A percentile compares a stretch with the other conserved stretches of the same genome.
Conservation (phyloP, 2,888 invertebrate species). For the Ferdinandea cuprea region DNA sequence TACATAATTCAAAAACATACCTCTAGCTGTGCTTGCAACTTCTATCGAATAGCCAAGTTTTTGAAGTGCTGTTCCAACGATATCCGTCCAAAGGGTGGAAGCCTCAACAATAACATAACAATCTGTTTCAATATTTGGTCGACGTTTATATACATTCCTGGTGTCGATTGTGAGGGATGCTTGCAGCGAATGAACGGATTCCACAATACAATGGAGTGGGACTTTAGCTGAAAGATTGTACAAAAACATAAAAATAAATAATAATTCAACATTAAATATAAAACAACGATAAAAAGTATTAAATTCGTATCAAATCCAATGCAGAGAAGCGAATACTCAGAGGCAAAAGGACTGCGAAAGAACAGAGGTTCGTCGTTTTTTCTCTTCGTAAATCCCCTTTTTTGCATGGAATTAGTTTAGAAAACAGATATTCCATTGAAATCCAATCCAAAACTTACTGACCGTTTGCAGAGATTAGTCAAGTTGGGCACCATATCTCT, state of each 20-base stretch:
- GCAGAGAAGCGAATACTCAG: neutral
- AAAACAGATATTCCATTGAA: constrained; percentile 75
- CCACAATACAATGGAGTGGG: constrained; percentile 97
- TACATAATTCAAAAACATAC: constrained; percentile 81
- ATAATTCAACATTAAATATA: neutral
- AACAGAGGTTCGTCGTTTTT: neutral
- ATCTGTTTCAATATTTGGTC: constrained; percentile 93
- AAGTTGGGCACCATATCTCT: constrained; percentile 75
- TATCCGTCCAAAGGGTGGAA: constrained; percentile 94
- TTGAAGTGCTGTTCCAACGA: constrained; percentile 95
- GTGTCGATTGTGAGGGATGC: constrained; percentile 84
- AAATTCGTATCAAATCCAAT: neutral
- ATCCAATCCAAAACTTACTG: constrained; percentile 76
- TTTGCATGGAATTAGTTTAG: constrained; percentile 58
- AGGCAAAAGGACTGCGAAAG: neutral
- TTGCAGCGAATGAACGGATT: constrained; percentile 90
- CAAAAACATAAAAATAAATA: constrained; percentile 72
- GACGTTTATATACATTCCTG: constrained; percentile 87
- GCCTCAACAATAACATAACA: constrained; percentile 98
- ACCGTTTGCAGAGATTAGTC: constrained; percentile 75
- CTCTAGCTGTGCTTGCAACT: constrained; percentile 92
- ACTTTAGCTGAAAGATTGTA: constrained; percentile 91
- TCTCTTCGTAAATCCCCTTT: neutral
- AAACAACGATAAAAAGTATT: neutral
- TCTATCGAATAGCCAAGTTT: constrained; percentile 95